Evolutionary conservation across 2,797 vertebrate genomes (phyloP).

Genomic region (Octomys mimax): DNA sequence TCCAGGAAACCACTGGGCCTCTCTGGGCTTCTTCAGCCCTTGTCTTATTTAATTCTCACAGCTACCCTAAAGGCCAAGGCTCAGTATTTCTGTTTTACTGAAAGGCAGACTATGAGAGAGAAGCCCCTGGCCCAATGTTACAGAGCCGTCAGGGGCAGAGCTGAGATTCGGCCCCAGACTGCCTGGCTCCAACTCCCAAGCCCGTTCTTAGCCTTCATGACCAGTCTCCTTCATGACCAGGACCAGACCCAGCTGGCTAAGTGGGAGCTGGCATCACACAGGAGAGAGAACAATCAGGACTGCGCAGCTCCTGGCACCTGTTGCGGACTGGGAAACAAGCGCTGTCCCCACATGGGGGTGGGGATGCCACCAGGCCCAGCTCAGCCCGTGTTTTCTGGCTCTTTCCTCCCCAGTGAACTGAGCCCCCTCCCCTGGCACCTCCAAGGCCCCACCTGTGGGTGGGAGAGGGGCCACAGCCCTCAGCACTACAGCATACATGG

Average conservation of each 20-base stretch:
- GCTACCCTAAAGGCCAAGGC: neutral
- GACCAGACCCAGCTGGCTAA: neutral
- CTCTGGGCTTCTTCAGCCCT: neutral
- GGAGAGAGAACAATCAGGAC: neutral
- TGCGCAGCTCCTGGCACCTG: neutral
- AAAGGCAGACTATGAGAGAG: neutral
- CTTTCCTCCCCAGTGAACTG: neutral
- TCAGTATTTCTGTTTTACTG: neutral
- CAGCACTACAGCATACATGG: neutral
- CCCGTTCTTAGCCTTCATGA: neutral
- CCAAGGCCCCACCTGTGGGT: neutral
- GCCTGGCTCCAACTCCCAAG: neutral
- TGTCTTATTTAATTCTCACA: neutral
- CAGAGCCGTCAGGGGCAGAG: neutral
- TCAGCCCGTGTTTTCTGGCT: neutral
- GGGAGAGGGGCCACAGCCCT: neutral
- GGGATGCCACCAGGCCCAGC: neutral
- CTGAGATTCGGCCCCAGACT: neutral
- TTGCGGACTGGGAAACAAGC: too few species aligned
- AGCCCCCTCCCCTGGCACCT: neutral
- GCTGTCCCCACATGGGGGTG: accelerated
- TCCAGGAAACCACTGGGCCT: neutral
- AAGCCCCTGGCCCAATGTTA: neutral
- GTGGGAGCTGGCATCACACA: neutral
- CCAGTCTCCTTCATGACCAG: too few species aligned